Evolutionary conservation across 2,888 invertebrate species (phyloP).

Genomic region (Tuberolachnus salignus): DNA sequence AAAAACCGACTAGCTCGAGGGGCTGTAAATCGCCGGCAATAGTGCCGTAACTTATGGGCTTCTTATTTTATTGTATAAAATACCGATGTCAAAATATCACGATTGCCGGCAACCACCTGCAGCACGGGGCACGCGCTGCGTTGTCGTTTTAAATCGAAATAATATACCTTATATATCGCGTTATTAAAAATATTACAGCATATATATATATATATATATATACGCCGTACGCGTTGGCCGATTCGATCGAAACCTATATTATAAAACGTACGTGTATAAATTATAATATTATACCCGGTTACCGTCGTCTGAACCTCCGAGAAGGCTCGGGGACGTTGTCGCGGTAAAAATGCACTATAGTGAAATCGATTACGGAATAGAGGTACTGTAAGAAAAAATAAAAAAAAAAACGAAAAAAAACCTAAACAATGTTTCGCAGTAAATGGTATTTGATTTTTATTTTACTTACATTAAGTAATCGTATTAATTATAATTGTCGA

Average conservation of each 20-base stretch:
- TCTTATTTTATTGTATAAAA: neutral
- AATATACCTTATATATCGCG: neutral
- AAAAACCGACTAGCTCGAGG: constrained; percentile 24
- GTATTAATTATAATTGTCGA: no score
- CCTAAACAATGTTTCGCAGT: no score
- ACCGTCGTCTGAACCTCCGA: no score
- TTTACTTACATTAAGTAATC: no score
- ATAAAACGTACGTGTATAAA: neutral
- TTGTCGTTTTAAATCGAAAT: constrained; percentile 22
- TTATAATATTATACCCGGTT: neutral
- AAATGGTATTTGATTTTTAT: no score
- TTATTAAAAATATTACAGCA: neutral
- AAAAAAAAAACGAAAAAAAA: no score
- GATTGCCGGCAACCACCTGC: neutral
- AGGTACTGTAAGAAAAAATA: no score
- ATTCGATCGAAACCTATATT: no score
- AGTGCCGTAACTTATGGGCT: neutral
- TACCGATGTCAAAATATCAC: constrained; percentile 33
- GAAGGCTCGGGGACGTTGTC: no score
- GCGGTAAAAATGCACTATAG: no score
- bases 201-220: neutral
- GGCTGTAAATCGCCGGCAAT: neutral
- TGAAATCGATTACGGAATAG: no score
- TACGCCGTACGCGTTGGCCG: neutral
- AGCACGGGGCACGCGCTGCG: neutral